Evolutionary conservation across 2,888 invertebrate species (phyloP), one percentile per base, ranked within the genome.

Genomic region (Stenoptilia bipunctidactyla): DNA sequence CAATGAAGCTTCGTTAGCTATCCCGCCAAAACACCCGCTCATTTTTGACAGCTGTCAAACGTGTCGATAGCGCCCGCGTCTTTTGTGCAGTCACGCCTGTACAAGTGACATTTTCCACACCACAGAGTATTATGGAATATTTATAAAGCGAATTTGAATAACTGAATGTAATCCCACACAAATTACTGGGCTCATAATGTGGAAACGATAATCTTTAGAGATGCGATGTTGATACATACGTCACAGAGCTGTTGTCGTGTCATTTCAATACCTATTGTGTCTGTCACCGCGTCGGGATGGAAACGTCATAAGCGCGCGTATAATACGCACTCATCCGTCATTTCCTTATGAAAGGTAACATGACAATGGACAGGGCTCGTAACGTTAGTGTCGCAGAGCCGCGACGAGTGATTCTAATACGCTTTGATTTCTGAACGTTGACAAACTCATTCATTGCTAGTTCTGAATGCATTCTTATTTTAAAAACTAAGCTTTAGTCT

Each of bases 11-110:
- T 66, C 67, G 76, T 75, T 76, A 75, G 71, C 67, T 76, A 72
- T 70, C 73, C 70, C 79, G 73, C 72, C 64, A 65, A 66, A 68
- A 59, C 57, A 61, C 53, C n/a, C 64, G 59, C 61, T 68, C 67
- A 72, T 66, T 71, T n/a, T 66, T 80, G 82, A 79, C 80, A 80
- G 76, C 76, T 80, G 80, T 80, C 82, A 80, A 71, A 70, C 59
- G 61, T 58, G 56, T 47, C 54, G 53, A 55, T 48, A 58, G 63
- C 59, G 66, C 66, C 63, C 60, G 65, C 62, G 65, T 67, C 70
- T 68, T 71, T 68, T 66, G 66, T 65, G 58, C 51, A 51, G 60
- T 64, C 62, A 57, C 68, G 64, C 68, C 65, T 63, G 51, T 41
- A 27, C 27, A 13, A 20, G n/a, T 30, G 30, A 30, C 30, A 12